phyloP scores from a whole-genome alignment of 2,113 vertebrate species.

The Apus apus region DNA sequence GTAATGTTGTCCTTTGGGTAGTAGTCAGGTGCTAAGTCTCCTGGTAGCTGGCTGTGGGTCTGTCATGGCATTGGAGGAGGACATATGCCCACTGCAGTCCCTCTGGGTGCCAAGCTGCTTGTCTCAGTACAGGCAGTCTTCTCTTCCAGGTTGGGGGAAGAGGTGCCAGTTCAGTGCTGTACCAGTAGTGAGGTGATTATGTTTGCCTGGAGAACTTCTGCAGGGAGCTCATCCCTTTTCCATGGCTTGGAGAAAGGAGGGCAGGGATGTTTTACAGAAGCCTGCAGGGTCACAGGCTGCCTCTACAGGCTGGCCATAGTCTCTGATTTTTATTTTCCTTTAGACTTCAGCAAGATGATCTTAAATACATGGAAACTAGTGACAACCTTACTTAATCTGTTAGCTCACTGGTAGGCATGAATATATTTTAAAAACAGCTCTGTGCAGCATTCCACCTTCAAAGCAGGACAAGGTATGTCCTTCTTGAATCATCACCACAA shows the following conservation, averaged over 20 bases:
- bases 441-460: not conserved
- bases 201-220: not conserved
- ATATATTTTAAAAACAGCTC: not conserved
- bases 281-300: not conserved
- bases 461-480: not conserved
- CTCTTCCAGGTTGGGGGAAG: not conserved
- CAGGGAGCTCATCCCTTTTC: not conserved
- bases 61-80: not conserved
- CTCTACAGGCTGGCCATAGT: not conserved
- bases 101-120: not conserved
- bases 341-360: not conserved
- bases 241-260: not conserved
- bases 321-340: not conserved
- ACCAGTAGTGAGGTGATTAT: not conserved
- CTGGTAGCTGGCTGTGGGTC: not conserved
- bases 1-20: not conserved
- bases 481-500: not conserved
- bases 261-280: not conserved
- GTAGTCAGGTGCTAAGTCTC: not conserved
- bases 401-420: not conserved
- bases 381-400: not conserved
- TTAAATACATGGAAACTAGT: not conserved
- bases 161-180: not conserved
- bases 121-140: not conserved
- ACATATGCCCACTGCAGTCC: not conserved